Percentiles rank a stretch among this genome's conserved stretches.
phyloP scores from a whole-genome alignment of 35 echinoderm and acorn worm species.

The Stichopus chloronotus region DNA sequence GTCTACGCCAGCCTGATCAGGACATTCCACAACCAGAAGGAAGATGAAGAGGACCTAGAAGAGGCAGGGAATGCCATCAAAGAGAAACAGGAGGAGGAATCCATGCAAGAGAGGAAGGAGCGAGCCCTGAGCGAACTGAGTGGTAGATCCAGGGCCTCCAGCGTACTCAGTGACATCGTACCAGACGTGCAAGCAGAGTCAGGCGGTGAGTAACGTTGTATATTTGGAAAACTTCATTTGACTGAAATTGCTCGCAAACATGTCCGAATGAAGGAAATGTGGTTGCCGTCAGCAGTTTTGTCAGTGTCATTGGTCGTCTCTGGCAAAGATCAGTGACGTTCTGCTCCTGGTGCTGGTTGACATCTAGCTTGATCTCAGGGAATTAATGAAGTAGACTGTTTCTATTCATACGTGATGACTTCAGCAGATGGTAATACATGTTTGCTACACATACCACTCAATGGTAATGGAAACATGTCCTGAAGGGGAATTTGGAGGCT shows the following conservation, averaged over 20 bases:
- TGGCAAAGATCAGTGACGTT: too few species aligned
- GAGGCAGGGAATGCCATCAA: conserved; percentile 58
- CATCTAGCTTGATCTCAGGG: too few species aligned
- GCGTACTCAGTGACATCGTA: conserved; percentile 57
- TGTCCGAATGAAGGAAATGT: not conserved
- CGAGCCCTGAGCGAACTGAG: conserved; percentile 68
- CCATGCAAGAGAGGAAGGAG: conserved; percentile 30
- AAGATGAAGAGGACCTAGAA: conserved; percentile 66
- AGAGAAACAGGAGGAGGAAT: conserved; percentile 58
- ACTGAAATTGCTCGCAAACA: not conserved
- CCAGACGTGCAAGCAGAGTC: conserved; percentile 3
- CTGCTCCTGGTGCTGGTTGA: too few species aligned
- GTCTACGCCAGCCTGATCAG: conserved; percentile 85
- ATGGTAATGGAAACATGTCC: too few species aligned
- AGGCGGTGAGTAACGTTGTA: conserved; percentile 15
- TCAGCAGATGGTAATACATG: too few species aligned
- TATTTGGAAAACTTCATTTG: not conserved
- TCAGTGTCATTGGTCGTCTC: not conserved
- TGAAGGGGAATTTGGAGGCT: too few species aligned
- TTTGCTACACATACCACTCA: too few species aligned
- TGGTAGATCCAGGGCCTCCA: conserved; percentile 54
- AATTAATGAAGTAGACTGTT: too few species aligned
- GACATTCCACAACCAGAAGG: conserved; percentile 84
- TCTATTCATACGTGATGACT: too few species aligned
- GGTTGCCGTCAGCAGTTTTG: not conserved